These are phyloP conservation scores for Sphinx pinastri DNA, from an alignment of 2,888 invertebrate genomes.

Conservation along the genomic window DNA sequence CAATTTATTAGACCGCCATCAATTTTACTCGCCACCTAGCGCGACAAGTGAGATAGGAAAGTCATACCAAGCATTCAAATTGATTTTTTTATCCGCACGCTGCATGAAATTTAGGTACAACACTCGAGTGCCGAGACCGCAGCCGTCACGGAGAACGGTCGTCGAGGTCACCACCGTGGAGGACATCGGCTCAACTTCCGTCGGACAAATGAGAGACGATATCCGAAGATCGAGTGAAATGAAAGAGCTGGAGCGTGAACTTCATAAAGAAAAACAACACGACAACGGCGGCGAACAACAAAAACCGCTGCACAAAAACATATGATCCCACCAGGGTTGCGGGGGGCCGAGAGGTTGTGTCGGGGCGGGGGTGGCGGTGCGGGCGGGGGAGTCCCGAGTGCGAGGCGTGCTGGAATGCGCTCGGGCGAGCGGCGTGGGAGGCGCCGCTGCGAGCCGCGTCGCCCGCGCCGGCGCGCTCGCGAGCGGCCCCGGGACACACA, in stretches of 20 bases:
- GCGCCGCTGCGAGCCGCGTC: slow-evolving; percentile 64
- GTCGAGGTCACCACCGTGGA: slow-evolving; percentile 12
- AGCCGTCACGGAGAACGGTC: slow-evolving; percentile 1
- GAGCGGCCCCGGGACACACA: slow-evolving; percentile 65
- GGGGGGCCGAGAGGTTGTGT: slow-evolving; percentile 57
- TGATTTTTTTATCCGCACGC: slow-evolving; percentile 3
- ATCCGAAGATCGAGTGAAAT: slow-evolving; percentile 72
- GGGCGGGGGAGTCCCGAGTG: slow-evolving; percentile 59
- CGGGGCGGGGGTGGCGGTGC: slow-evolving; percentile 56
- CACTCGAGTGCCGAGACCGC: slow-evolving; percentile 5
- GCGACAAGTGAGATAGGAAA: background rate
- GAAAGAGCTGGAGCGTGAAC: slow-evolving; percentile 80
- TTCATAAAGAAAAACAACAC: slow-evolving; percentile 73
- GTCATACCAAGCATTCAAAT: background rate
- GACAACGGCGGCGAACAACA: slow-evolving; percentile 81
- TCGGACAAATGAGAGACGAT: slow-evolving; percentile 60
- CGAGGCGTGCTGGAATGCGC: slow-evolving; percentile 83
- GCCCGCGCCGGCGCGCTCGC: slow-evolving; percentile 47
- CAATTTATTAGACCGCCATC: slow-evolving; percentile 34
- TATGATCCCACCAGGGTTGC: slow-evolving; percentile 81
- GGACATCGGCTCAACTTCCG: slow-evolving; percentile 14
- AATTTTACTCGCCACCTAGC: slow-evolving; percentile 41
- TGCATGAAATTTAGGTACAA: slow-evolving; percentile 3
- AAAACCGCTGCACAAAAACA: slow-evolving; percentile 85
- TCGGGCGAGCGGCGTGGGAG: slow-evolving; percentile 82